Evolutionary conservation across 2,797 vertebrate species (phyloP).

Genomic region (Gobio occitaniae): DNA sequence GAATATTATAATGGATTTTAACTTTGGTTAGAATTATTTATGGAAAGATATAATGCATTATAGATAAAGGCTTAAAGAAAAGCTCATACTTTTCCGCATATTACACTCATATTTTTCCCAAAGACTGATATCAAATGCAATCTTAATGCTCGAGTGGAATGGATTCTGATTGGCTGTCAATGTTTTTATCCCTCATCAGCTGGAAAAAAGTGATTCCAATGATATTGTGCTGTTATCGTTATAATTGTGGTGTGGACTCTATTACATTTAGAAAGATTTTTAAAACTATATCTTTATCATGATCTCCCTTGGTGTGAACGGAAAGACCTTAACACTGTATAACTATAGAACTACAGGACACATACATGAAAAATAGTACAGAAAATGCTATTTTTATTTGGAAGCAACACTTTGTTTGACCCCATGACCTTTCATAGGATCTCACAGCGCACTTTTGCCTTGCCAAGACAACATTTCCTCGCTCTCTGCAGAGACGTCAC

Average conservation of each 20-base stretch:
- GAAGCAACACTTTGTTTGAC: conserved; percentile 15
- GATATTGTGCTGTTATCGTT: background rate
- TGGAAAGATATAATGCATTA: no score
- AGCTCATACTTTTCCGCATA: background rate
- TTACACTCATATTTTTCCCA: background rate
- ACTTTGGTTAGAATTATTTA: no score
- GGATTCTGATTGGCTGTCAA: background rate
- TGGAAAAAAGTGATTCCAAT: background rate
- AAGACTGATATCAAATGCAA: background rate
- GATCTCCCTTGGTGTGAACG: background rate
- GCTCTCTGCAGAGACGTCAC: conserved; percentile 43
- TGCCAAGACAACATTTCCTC: conserved; percentile 23
- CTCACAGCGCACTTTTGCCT: background rate
- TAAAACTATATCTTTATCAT: background rate
- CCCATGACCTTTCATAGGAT: conserved; percentile 34
- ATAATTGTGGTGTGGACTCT: background rate
- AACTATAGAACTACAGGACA: background rate
- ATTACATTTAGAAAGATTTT: background rate
- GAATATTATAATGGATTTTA: no score
- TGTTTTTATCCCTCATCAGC: background rate
- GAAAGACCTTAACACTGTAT: background rate
- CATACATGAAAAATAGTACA: background rate
- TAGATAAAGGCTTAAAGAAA: no score
- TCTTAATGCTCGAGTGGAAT: background rate
- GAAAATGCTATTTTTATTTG: conserved; percentile 4